These are phyloP conservation scores for Ctenopoma kingsleyae DNA, from an alignment of 2,797 vertebrate genomes.

Conservation along the genomic window DNA sequence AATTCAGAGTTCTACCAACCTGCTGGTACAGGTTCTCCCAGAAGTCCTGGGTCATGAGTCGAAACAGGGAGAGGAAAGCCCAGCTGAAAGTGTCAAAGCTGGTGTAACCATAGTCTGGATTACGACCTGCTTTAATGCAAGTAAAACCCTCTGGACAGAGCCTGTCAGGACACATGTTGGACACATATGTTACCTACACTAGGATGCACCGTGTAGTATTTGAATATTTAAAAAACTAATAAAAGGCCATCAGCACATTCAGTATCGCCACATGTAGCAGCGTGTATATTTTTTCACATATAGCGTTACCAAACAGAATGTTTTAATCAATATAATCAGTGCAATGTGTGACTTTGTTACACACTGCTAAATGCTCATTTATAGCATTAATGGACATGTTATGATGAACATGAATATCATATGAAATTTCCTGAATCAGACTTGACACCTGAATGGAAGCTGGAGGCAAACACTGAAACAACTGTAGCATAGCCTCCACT, in stretches of 20 bases:
- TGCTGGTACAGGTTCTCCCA: conserved; percentile 99
- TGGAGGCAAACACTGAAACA: too few relatives aligned
- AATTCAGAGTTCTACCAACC: conserved; percentile 74
- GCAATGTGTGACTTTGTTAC: too few relatives aligned
- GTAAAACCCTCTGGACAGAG: conserved; percentile 94
- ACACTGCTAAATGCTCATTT: too few relatives aligned
- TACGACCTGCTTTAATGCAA: conserved; percentile 93
- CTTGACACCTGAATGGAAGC: too few relatives aligned
- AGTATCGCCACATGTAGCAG: not conserved
- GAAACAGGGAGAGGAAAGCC: conserved; percentile 98
- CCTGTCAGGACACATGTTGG: conserved; percentile 82
- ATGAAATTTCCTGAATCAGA: too few relatives aligned
- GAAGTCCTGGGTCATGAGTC: conserved; percentile 98
- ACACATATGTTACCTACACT: not conserved
- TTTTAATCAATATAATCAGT: too few relatives aligned
- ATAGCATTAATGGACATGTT: too few relatives aligned
- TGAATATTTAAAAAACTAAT: not conserved
- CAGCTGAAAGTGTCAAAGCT: conserved; percentile 98
- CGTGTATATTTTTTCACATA: too few relatives aligned
- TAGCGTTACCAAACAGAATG: too few relatives aligned
- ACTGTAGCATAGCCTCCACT: too few relatives aligned
- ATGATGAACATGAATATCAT: too few relatives aligned
- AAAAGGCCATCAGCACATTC: not conserved
- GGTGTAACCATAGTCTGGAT: conserved; percentile 97
- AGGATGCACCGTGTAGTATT: not conserved